A percentile compares a stretch with the other conserved stretches of the same genome.
phyloP scores from a whole-genome alignment of 2,113 vertebrate species.

The Pavo muticus region DNA sequence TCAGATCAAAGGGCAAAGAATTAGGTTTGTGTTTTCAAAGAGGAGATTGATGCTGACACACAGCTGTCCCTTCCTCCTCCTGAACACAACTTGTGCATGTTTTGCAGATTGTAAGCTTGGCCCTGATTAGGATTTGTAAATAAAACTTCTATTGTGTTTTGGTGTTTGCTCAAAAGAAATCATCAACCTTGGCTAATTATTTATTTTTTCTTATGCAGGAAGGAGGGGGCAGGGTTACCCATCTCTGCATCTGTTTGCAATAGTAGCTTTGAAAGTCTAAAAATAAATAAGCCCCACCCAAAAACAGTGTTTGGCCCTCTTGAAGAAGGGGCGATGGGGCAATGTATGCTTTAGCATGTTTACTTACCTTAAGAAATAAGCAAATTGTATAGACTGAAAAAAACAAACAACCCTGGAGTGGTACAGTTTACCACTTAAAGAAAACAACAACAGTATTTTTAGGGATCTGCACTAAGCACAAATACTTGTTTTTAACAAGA shows the following conservation, averaged over 20 bases:
- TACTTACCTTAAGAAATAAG: constrained; percentile 23
- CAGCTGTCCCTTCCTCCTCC: constrained; percentile 66
- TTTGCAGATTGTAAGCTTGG: constrained; percentile 72
- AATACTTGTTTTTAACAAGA: constrained; percentile 7
- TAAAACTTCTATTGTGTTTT: constrained; percentile 69
- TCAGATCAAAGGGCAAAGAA: constrained; percentile 69
- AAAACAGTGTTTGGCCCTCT: constrained; percentile 19
- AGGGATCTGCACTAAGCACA: constrained; percentile 13
- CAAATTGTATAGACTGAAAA: constrained; percentile 27
- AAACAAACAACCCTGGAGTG: not conserved
- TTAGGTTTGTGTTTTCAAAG: constrained; percentile 67
- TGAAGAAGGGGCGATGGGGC: not conserved
- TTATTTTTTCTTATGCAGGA: constrained; percentile 68
- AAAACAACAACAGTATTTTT: constrained; percentile 18
- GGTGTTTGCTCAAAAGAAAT: constrained; percentile 62
- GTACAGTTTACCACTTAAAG: constrained; percentile 31
- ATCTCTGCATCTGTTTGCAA: constrained; percentile 71
- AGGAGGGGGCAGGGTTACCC: not conserved
- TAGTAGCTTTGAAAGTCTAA: constrained; percentile 61
- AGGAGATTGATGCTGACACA: constrained; percentile 65
- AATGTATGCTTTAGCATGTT: constrained; percentile 10
- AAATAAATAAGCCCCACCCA: constrained; percentile 17
- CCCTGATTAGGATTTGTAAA: constrained; percentile 59
- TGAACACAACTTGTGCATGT: constrained; percentile 41
- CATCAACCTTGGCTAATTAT: constrained; percentile 43